Base-by-base conservation (phyloP, 2,797 vertebrate genomes). In the Luscinia luscinia region DNA sequence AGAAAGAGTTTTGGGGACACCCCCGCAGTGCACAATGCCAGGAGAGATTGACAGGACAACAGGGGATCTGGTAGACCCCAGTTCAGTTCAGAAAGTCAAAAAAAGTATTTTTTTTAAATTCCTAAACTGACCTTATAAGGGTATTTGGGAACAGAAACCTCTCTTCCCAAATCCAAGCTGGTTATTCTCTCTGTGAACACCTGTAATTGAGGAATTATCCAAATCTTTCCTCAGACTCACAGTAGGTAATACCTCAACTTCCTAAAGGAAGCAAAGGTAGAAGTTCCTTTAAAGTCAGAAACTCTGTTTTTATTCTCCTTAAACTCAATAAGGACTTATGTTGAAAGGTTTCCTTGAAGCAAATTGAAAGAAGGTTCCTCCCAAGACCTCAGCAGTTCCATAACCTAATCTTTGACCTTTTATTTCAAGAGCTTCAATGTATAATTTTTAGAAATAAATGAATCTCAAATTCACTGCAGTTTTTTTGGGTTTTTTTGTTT, bases 11-110 rank as follows among this genome's bases (percentile, higher is more conserved):
- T 41, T 34, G 34, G 57, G 21, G 30, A 9, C 32, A 26, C 3
- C 9, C 14, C 7, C 7, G 36, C 30, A 18, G 24, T 52, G 20
- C 7, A 5, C 0, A 4, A 6, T 2, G 6, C 78, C 64, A 72
- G 22, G 8, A 84, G 75, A 49, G 36, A 24, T 2, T 13, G 1
- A 0, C 3, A 5, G n/a, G 26, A 23, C n/a, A 40, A 8, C 18
- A 23, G 11, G 13, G 9, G 24, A 4, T 10, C 22, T 45, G 45
- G 23, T 6, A 55, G 16, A 57, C 10, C 16, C 9, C 38, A 58
- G 12, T 8, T 78, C 52, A 21, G 15, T 38, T 21, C 38, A 75
- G 9, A 52, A 87, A 66, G 20, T 17, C 0, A 40, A 55, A 89
- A 54, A 22, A 18, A 30, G 4, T 14, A 9, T 26, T 79, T 85